A percentile compares a stretch with the other conserved stretches of the same genome.
These are phyloP conservation scores for Sinohyriopsis cumingii DNA, from an alignment of 2,888 invertebrate genomes.

Conservation along the genomic window DNA sequence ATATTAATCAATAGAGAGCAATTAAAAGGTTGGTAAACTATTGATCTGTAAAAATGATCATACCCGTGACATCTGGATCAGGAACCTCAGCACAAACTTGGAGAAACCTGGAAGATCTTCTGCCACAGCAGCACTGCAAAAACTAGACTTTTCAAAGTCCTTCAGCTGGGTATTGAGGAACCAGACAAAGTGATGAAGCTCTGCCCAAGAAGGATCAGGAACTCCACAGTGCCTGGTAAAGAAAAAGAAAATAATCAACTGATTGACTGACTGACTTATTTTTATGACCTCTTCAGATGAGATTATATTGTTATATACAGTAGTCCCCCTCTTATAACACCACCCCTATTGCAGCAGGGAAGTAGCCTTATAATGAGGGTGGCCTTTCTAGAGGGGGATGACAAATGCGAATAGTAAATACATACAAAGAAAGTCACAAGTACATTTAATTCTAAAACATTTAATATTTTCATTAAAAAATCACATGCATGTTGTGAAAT, in stretches of 20 bases:
- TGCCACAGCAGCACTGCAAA: slow-evolving; percentile 39
- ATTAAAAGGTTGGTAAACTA: background rate
- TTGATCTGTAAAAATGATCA: background rate
- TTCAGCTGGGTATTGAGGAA: slow-evolving; percentile 62
- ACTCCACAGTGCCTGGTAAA: slow-evolving; percentile 49
- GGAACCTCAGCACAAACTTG: slow-evolving; percentile 56
- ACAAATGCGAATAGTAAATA: too few species aligned
- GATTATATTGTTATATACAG: too few species aligned
- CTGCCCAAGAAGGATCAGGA: slow-evolving; percentile 53
- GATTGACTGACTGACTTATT: background rate
- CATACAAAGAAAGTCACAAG: too few species aligned
- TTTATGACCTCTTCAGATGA: too few species aligned
- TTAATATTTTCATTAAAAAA: too few species aligned
- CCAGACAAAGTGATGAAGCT: slow-evolving; percentile 58
- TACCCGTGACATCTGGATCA: slow-evolving; percentile 60
- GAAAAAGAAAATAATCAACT: background rate
- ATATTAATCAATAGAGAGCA: background rate
- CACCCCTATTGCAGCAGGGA: too few species aligned
- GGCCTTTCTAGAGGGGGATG: too few species aligned
- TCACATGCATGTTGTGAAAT: too few species aligned
- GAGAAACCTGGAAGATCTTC: slow-evolving; percentile 57
- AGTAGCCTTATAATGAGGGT: too few species aligned
- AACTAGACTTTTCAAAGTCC: slow-evolving; percentile 55
- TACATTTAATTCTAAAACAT: too few species aligned
- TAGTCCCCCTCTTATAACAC: too few species aligned